phyloP scores from a whole-genome alignment of 1,140 invertebrate genomes.

The Sycophaga agraensis region DNA sequence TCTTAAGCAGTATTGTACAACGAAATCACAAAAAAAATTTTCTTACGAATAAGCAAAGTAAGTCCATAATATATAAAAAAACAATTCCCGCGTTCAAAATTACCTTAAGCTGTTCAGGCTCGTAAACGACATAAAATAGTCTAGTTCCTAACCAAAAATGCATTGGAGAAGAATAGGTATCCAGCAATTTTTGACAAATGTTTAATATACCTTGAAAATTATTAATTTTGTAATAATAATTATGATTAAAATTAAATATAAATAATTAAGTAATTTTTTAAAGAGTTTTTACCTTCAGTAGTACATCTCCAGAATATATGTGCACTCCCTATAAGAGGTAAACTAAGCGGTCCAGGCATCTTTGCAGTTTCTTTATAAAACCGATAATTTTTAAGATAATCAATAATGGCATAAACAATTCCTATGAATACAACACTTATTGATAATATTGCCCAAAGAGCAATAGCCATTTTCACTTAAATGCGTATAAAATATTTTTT shows the following conservation, averaged over 20 bases:
- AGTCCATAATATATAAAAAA: too few species aligned
- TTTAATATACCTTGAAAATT: constrained; percentile 32
- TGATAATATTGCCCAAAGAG: too few species aligned
- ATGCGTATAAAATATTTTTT: too few species aligned
- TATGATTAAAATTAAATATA: too few species aligned
- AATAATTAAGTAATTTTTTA: neutral
- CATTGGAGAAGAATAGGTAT: constrained; percentile 34
- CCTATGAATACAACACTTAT: too few species aligned
- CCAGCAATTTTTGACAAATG: constrained; percentile 27
- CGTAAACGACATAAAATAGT: constrained; percentile 47
- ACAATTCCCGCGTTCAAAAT: too few species aligned
- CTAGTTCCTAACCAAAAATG: constrained; percentile 43
- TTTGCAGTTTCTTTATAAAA: constrained; percentile 43
- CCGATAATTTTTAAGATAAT: constrained; percentile 27
- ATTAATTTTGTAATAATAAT: too few species aligned
- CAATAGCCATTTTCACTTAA: too few species aligned
- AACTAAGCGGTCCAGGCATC: constrained; percentile 56
- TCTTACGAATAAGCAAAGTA: too few species aligned
- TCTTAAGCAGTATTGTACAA: too few species aligned
- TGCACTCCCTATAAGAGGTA: constrained; percentile 64
- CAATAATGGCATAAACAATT: constrained; percentile 14
- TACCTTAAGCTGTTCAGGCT: constrained; percentile 57
- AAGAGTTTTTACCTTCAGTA: constrained; percentile 48
- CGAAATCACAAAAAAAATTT: too few species aligned
- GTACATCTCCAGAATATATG: constrained; percentile 57